Conservation (phyloP, 2,797 vertebrate genomes). For the Malacoraja senta region DNA sequence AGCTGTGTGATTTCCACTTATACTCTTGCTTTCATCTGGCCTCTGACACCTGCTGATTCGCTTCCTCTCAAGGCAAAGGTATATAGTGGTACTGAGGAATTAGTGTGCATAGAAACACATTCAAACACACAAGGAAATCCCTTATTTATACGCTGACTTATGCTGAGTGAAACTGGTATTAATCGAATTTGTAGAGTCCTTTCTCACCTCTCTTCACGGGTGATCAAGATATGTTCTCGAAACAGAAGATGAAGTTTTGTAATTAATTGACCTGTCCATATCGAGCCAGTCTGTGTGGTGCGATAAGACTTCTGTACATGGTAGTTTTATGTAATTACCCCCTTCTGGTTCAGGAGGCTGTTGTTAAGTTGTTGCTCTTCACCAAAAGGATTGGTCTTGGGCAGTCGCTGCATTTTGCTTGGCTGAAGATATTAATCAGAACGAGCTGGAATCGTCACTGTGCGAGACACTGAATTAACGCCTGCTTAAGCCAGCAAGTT, state of each 20-base stretch:
- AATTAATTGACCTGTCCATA: conserved; percentile 16
- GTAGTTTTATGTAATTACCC: conserved; percentile 17
- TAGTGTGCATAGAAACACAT: conserved; percentile 5
- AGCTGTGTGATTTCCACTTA: conserved; percentile 16
- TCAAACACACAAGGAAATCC: conserved; percentile 11
- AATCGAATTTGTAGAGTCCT: not conserved
- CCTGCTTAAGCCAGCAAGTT: conserved; percentile 23
- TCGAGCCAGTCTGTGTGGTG: not conserved
- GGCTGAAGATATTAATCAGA: conserved; percentile 21
- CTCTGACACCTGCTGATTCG: conserved; percentile 1
- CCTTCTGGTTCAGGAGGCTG: conserved; percentile 8
- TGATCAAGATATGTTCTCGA: not conserved
- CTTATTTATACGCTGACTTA: conserved; percentile 16
- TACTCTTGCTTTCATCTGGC: not conserved
- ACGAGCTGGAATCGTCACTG: conserved; percentile 10
- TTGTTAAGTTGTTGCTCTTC: conserved; percentile 15
- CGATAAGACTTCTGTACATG: conserved; percentile 7
- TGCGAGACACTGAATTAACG: conserved; percentile 14
- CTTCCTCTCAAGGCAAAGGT: conserved; percentile 10
- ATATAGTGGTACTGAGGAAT: conserved; percentile 33
- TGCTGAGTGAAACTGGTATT: not conserved
- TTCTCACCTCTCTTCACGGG: not conserved
- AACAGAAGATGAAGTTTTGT: conserved; percentile 21
- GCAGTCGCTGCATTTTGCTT: conserved; percentile 13
- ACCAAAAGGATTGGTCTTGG: conserved; percentile 17